Evolutionary conservation across 2,888 invertebrate species (phyloP).

Genomic region (Pammene aurita): DNA sequence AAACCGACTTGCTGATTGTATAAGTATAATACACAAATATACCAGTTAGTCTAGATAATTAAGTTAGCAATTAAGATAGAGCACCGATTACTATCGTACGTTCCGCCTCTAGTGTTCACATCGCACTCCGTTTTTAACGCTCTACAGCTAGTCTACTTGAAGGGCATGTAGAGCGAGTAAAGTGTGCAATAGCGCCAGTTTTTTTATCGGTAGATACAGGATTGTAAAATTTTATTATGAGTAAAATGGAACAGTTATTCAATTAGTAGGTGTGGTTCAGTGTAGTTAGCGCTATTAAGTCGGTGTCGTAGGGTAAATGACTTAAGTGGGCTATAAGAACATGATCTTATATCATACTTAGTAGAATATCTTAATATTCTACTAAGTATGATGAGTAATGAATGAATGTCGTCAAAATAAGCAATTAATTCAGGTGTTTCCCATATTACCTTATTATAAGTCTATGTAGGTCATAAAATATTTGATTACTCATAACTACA

Average conservation of each 20-base stretch:
- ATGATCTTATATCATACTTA: too few species aligned
- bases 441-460: too few species aligned
- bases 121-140: conserved; percentile 24
- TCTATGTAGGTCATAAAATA: too few species aligned
- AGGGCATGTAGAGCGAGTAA: conserved; percentile 26
- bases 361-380: too few species aligned
- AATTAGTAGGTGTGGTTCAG: not conserved
- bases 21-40: not conserved
- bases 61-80: conserved; percentile 19
- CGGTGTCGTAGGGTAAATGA: not conserved
- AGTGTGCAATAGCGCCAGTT: not conserved
- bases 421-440: too few species aligned
- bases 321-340: not conserved
- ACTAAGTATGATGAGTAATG: too few species aligned
- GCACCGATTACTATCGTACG: conserved; percentile 9
- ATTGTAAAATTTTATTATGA: not conserved
- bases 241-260: not conserved
- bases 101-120: conserved; percentile 21
- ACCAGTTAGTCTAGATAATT: conserved; percentile 6
- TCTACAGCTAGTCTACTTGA: conserved; percentile 11
- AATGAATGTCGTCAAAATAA: too few species aligned
- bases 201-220: conserved; percentile 2
- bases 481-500: too few species aligned
- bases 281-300: not conserved
- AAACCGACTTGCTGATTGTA: too few species aligned